Percentiles rank a stretch among this genome's conserved stretches.
These are phyloP conservation scores for Eubasilissa regina DNA, from an alignment of 1,140 invertebrate species.

Conservation along the genomic window DNA sequence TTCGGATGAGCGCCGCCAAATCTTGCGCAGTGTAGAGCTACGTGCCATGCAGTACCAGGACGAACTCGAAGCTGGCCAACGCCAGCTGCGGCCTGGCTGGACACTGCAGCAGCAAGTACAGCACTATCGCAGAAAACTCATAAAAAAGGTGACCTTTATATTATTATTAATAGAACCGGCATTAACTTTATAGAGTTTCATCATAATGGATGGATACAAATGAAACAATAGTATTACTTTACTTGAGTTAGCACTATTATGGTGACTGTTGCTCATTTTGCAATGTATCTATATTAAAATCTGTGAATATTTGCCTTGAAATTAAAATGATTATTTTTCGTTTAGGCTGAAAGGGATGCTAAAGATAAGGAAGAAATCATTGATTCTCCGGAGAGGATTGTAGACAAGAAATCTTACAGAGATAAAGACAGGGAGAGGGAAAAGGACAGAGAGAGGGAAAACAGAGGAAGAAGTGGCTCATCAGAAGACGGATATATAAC, in stretches of 20 bases:
- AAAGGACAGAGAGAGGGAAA: constrained; percentile 41
- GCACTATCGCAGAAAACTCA: constrained; percentile 91
- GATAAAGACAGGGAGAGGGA: constrained; percentile 48
- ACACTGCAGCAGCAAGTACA: constrained; percentile 88
- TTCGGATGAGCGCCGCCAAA: constrained; percentile 83
- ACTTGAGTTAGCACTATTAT: too few species aligned
- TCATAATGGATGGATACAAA: too few species aligned
- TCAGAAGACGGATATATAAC: constrained; percentile 57
- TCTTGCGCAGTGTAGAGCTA: constrained; percentile 93
- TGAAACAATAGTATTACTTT: too few species aligned
- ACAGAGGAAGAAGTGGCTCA: constrained; percentile 52
- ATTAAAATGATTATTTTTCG: constrained; percentile 2
- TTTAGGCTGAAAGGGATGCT: constrained; percentile 56
- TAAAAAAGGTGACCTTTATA: constrained; percentile 83
- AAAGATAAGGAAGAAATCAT: constrained; percentile 55
- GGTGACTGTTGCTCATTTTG: constrained; percentile 66
- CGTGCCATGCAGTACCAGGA: constrained; percentile 97
- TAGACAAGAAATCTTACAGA: constrained; percentile 50
- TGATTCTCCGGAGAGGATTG: constrained; percentile 43
- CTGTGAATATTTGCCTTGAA: background rate
- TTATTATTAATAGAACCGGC: too few species aligned
- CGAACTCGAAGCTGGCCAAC: constrained; percentile 91
- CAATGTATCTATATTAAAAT: too few species aligned
- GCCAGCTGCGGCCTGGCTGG: constrained; percentile 84
- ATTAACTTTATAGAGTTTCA: too few species aligned